Evolutionary conservation across 2,797 vertebrate genomes (phyloP).

Genomic region (Silurus aristotelis): DNA sequence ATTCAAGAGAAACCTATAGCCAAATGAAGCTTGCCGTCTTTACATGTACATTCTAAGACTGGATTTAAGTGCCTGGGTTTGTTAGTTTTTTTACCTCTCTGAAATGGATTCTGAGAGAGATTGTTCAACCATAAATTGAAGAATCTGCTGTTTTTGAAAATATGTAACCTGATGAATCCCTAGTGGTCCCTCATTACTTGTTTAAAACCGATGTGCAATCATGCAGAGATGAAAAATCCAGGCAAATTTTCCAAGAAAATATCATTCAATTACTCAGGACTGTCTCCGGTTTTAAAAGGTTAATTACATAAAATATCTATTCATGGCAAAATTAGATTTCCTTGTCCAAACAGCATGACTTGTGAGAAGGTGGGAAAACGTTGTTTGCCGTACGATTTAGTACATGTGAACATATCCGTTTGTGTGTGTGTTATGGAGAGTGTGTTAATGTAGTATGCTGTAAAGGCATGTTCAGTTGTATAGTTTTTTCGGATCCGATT

Average conservation of each 20-base stretch:
- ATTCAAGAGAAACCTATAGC: no score
- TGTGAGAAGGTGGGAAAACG: neutral
- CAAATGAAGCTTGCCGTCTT: neutral
- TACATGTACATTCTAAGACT: neutral
- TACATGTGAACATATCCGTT: no score
- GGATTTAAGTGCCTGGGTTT: neutral
- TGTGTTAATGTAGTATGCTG: conserved; percentile 34
- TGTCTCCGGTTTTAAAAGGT: conserved; percentile 42
- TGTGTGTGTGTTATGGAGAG: conserved; percentile 30
- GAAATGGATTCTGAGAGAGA: neutral
- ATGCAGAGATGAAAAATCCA: conserved; percentile 9
- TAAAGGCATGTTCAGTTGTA: conserved; percentile 66
- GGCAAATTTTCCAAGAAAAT: conserved; percentile 27
- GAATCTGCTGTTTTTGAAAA: no score
- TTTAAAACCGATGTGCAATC: neutral
- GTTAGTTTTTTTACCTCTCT: neutral
- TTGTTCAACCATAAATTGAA: neutral
- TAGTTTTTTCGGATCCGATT: conserved; percentile 54
- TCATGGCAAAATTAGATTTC: conserved; percentile 41
- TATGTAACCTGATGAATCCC: neutral
- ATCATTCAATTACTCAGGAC: conserved; percentile 22
- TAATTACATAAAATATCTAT: conserved; percentile 49
- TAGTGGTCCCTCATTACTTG: neutral
- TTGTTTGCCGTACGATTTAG: neutral
- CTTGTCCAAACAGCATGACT: conserved; percentile 44